phyloP scores from a whole-genome alignment of 2,797 vertebrate species.

The Linurgus olivaceus region DNA sequence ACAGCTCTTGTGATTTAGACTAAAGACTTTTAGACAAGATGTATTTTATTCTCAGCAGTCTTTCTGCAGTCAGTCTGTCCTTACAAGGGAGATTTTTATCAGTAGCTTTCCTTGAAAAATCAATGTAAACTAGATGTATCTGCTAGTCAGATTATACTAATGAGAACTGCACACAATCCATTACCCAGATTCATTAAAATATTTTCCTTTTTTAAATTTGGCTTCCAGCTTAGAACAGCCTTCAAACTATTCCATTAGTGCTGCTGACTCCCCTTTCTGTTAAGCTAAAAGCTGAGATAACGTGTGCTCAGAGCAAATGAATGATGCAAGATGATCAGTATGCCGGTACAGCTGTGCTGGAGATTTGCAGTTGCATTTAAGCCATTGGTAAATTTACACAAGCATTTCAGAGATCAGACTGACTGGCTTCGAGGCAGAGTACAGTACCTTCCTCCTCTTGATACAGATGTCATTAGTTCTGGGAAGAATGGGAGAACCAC shows the following conservation, averaged over 20 bases:
- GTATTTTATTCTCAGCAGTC: not conserved
- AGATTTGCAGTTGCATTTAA: not conserved
- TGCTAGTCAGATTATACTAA: not conserved
- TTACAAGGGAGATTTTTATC: not conserved
- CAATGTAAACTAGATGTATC: not conserved
- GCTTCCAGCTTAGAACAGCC: not conserved
- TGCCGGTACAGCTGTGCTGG: not conserved
- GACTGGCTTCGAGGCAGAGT: not conserved
- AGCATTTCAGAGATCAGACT: not conserved
- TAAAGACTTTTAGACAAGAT: not conserved
- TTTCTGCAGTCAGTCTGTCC: not conserved
- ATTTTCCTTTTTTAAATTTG: not conserved
- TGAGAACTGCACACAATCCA: not conserved
- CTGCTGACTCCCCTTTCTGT: not conserved
- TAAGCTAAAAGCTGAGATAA: constrained; percentile 29
- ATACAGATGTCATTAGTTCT: not conserved
- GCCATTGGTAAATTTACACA: not conserved
- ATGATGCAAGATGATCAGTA: constrained; percentile 2
- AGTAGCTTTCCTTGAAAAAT: not conserved
- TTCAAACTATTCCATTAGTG: constrained; percentile 13
- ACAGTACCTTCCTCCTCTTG: not conserved
- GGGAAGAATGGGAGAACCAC: not conserved
- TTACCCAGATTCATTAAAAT: not conserved
- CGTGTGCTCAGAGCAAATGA: not conserved
- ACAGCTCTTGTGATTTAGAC: not conserved